These are phyloP conservation scores for Eurystomus glaucurus DNA, from an alignment of 2,797 vertebrate species.

Conservation along the genomic window DNA sequence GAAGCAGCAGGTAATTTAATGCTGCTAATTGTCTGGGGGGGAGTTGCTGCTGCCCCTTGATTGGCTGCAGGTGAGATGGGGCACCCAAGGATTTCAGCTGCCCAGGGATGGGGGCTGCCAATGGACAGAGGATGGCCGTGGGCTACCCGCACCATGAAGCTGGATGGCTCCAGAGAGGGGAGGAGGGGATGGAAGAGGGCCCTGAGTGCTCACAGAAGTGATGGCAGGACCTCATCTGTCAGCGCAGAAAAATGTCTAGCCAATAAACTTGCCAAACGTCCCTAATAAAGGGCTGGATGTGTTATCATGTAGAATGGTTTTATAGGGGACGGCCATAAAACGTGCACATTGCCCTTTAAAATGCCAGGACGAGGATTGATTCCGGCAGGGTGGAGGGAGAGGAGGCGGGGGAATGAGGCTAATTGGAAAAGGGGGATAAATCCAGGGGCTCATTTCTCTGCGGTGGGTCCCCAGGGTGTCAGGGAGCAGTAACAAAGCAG, in stretches of 20 bases:
- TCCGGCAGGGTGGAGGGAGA: conserved; percentile 9
- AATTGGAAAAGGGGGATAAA: conserved; percentile 70
- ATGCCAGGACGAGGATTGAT: conserved; percentile 74
- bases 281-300: conserved; percentile 75
- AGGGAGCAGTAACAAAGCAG: not conserved
- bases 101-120: not conserved
- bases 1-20: not conserved
- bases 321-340: conserved; percentile 72
- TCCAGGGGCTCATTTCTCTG: conserved; percentile 39
- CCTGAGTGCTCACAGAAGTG: not conserved
- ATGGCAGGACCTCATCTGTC: conserved; percentile 71
- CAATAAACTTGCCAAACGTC: conserved; percentile 76
- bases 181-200: not conserved
- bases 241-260: conserved; percentile 60
- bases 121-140: fast-evolving
- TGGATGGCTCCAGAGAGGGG: fast-evolving
- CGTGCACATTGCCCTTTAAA: conserved; percentile 76
- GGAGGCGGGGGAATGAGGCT: conserved; percentile 55
- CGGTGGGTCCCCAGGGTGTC: not conserved
- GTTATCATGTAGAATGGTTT: conserved; percentile 76
- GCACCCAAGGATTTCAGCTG: fast-evolving
- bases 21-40: not conserved
- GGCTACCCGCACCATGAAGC: fast-evolving
- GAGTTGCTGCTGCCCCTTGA: not conserved
- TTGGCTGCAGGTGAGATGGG: not conserved